These are phyloP conservation scores for Meriones unguiculatus DNA, from an alignment of 2,113 vertebrate genomes.

Conservation along the genomic window DNA sequence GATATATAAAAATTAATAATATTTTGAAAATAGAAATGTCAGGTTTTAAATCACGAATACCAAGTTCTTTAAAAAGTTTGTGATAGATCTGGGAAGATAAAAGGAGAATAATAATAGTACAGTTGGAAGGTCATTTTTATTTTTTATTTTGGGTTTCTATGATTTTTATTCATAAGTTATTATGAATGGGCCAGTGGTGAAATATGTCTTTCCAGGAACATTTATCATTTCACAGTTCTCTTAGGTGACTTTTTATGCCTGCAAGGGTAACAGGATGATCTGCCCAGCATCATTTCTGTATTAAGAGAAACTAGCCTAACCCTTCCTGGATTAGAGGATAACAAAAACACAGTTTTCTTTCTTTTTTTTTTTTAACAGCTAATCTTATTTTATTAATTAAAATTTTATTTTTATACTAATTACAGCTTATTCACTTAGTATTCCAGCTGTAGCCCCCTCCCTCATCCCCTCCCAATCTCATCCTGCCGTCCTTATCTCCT, in stretches of 20 bases:
- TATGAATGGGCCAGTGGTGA: conserved; percentile 64
- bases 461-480: too few species aligned
- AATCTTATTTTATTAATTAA: too few species aligned
- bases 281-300: background rate
- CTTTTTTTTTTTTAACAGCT: too few species aligned
- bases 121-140: conserved; percentile 78
- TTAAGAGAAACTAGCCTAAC: background rate
- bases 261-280: background rate
- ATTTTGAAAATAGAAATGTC: conserved; percentile 56
- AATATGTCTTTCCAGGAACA: conserved; percentile 52
- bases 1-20: conserved; percentile 28
- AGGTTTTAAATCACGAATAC: conserved; percentile 53
- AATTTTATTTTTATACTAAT: too few species aligned
- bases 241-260: conserved; percentile 18
- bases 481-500: too few species aligned
- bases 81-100: conserved; percentile 73
- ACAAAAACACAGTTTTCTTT: background rate
- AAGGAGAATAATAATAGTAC: conserved; percentile 70
- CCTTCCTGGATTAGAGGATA: background rate
- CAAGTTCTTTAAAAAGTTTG: conserved; percentile 62
- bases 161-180: conserved; percentile 75
- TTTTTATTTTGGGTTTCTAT: conserved; percentile 64
- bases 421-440: too few species aligned
- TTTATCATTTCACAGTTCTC: conserved; percentile 50
- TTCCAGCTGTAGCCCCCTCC: too few species aligned